Evolutionary conservation across 2,797 vertebrate species (phyloP).

Genomic region (Hybognathus amarus): DNA sequence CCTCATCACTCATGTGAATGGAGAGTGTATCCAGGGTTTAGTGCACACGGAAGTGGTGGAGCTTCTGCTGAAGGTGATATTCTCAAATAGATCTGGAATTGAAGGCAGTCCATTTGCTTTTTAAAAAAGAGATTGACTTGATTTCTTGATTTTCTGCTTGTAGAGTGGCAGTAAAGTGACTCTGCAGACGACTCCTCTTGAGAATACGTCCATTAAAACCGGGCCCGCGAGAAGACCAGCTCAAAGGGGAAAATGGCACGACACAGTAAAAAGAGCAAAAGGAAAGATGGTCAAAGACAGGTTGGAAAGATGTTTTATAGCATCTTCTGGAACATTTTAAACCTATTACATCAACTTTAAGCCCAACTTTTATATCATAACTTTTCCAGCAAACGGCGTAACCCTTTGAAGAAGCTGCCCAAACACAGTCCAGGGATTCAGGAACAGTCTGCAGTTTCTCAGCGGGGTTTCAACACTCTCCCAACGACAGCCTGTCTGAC

Average conservation of each 20-base stretch:
- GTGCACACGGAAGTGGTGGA: constrained; percentile 96
- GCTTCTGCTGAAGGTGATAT: constrained; percentile 89
- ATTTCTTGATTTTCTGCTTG: neutral
- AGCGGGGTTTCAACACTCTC: constrained; percentile 93
- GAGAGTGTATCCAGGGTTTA: constrained; percentile 92
- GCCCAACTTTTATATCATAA: neutral
- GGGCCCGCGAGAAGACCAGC: constrained; percentile 90
- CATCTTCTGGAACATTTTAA: neutral
- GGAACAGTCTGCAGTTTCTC: constrained; percentile 94
- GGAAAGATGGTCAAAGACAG: constrained; percentile 91
- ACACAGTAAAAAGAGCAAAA: constrained; percentile 88
- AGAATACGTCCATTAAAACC: constrained; percentile 94
- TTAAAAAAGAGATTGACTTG: neutral
- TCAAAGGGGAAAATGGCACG: constrained; percentile 94
- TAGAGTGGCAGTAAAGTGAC: constrained; percentile 92
- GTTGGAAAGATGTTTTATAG: constrained; percentile 68
- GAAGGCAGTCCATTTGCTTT: neutral
- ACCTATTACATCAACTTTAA: neutral
- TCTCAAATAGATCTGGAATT: neutral
- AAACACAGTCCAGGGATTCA: constrained; percentile 90
- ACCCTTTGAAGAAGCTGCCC: constrained; percentile 92
- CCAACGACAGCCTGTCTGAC: constrained; percentile 93
- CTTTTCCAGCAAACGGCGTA: constrained; percentile 80
- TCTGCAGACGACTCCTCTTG: constrained; percentile 89
- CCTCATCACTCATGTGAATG: constrained; percentile 94